Evolutionary conservation across 2,113 vertebrate species (phyloP), one percentile per base, ranked within the genome.

Genomic region (Leptocoma aspasia): DNA sequence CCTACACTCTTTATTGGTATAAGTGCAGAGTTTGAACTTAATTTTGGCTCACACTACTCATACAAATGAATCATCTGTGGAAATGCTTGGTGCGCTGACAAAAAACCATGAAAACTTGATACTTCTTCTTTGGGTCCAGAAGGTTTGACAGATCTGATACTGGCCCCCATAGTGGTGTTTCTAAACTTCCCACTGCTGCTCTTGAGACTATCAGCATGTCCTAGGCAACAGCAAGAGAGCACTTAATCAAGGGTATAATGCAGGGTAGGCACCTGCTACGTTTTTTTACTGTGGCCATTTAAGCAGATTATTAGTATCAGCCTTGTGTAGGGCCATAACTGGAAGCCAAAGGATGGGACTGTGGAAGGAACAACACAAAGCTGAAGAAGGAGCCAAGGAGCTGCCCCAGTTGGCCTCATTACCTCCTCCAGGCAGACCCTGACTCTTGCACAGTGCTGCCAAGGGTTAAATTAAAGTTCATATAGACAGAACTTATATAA

Each of bases 21-120:
- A 89, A 95, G 76, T 76, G 52, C 69, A 95, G 94, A 93, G 75
- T 76, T 95, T 94, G 69, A 92, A 87, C 91, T 95, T 94, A 82
- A 95, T 94, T 97, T 97, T 97, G 94, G 80, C 89, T 95, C 73
- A 50, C 37, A 24, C 60, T 92, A 33, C 77, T 94, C 89, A 89
- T 91, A 76, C 42, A 84, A 89, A 95, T 96, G 96, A 97, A 94
- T 97, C 94, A 97, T 96, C 86, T 89, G 41, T 94, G 69, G 69
- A 96, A 92, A 89, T 27, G 47, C n/a, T 96, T 2, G 1, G 71
- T 5, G 2, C 0, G 0, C 54, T 66, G 71, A 88, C 77, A 94
- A 72, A 91, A 92, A 81, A 27, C 0, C 39, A 45, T 89, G 44
- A 64, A 86, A 92, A 53, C 16, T 64, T 63, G 45, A 31, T 86